Conservation (phyloP, 2,888 invertebrate species). For the Hymenopus coronatus region DNA sequence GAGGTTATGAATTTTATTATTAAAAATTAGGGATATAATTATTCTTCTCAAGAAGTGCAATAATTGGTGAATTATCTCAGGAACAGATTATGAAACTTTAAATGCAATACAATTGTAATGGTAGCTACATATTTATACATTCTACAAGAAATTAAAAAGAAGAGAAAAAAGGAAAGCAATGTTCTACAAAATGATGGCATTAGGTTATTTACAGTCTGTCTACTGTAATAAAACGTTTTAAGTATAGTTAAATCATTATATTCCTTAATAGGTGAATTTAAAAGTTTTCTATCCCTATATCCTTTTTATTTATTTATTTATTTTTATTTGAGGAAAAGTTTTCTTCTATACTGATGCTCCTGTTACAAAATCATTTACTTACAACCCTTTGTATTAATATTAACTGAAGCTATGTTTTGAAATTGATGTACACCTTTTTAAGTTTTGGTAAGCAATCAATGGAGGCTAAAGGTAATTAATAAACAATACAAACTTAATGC, state of each 20-base stretch:
- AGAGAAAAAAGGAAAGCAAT: neutral
- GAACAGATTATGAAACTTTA: neutral
- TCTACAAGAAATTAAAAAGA: too few relatives aligned
- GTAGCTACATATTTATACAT: too few relatives aligned
- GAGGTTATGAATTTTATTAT: neutral
- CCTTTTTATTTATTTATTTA: too few relatives aligned
- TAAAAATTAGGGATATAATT: neutral
- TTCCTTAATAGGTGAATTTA: neutral
- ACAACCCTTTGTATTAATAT: neutral
- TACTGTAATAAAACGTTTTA: neutral
- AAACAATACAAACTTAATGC: too few relatives aligned
- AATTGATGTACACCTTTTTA: too few relatives aligned
- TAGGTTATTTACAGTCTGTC: neutral
- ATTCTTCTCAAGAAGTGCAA: neutral
- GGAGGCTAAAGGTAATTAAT: too few relatives aligned
- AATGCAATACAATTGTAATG: too few relatives aligned
- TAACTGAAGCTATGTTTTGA: neutral
- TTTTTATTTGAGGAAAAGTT: neutral
- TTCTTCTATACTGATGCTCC: neutral
- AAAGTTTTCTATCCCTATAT: neutral
- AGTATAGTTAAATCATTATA: neutral
- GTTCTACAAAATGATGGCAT: too few relatives aligned
- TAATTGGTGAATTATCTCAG: neutral
- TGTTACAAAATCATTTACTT: neutral
- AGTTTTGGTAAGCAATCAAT: too few relatives aligned